Conservation (phyloP, 2,113 vertebrate species). For the Ceyx margarethae region DNA sequence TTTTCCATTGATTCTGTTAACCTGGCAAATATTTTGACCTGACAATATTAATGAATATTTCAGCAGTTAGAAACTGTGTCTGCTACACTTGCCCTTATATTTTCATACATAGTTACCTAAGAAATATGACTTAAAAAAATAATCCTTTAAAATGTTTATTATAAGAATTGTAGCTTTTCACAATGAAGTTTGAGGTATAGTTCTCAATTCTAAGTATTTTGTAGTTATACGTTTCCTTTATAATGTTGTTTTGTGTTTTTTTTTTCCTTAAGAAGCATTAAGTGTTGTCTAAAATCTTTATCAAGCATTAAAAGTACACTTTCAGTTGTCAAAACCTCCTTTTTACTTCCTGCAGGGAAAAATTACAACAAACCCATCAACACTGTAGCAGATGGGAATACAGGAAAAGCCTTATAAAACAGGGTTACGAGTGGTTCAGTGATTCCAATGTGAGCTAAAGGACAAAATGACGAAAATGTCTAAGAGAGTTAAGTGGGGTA, state of each 20-base stretch:
- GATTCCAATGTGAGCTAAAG: constrained; percentile 60
- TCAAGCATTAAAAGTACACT: constrained; percentile 16
- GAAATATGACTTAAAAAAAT: background rate
- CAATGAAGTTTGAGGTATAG: constrained; percentile 34
- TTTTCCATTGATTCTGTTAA: background rate
- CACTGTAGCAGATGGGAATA: constrained; percentile 44
- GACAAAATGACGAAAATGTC: constrained; percentile 55
- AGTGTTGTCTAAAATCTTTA: constrained; percentile 45
- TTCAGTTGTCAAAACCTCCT: background rate
- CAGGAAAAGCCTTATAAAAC: constrained; percentile 34
- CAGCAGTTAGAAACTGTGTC: background rate
- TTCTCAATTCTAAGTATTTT: constrained; percentile 51
- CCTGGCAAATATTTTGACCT: background rate
- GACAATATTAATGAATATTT: background rate
- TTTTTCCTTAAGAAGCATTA: background rate
- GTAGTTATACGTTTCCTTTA: constrained; percentile 33
- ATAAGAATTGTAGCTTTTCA: constrained; percentile 38
- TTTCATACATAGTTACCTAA: background rate
- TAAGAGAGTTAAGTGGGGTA: constrained; percentile 32
- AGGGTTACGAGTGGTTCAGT: constrained; percentile 59
- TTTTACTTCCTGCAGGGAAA: background rate
- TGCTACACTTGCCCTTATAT: background rate
- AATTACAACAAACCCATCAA: background rate
- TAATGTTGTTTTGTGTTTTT: background rate
- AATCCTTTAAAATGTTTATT: background rate